A percentile compares a stretch with the other conserved stretches of the same genome.
Evolutionary conservation across 1,140 invertebrate species (phyloP).

Genomic region (Ostrea denselamellosa): DNA sequence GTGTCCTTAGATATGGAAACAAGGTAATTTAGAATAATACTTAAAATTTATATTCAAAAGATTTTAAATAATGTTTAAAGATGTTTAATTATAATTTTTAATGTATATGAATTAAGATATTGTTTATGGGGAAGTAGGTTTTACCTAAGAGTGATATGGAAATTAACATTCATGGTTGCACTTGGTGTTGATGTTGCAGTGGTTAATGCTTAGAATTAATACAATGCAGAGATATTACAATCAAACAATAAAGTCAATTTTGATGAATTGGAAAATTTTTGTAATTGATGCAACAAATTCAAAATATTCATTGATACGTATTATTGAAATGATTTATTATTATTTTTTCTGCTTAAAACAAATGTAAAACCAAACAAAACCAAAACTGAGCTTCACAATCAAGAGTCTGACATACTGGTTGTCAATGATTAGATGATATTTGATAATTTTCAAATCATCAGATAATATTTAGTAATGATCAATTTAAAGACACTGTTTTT

Average conservation of each 20-base stretch:
- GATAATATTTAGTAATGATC: no score
- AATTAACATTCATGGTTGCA: neutral
- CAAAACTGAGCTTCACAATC: no score
- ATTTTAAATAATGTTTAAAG: neutral
- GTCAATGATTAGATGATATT: no score
- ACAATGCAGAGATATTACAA: neutral
- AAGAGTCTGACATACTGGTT: no score
- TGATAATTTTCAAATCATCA: no score
- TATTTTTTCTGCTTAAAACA: no score
- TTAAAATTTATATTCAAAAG: neutral
- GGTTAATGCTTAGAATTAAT: neutral
- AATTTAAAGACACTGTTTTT: no score
- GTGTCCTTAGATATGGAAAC: constrained; percentile 75
- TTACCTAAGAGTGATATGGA: neutral
- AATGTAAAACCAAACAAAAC: no score
- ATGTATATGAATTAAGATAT: neutral
- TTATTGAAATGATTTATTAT: no score
- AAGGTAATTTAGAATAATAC: constrained; percentile 60
- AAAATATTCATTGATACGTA: no score
- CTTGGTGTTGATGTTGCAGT: neutral
- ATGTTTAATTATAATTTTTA: neutral
- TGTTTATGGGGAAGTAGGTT: neutral
- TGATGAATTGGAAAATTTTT: no score
- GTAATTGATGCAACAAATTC: no score
- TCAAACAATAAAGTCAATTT: neutral